Percentiles rank a stretch among this genome's conserved stretches.
Evolutionary conservation across 2,113 vertebrate species (phyloP).

Genomic region (Lophura nycthemera): DNA sequence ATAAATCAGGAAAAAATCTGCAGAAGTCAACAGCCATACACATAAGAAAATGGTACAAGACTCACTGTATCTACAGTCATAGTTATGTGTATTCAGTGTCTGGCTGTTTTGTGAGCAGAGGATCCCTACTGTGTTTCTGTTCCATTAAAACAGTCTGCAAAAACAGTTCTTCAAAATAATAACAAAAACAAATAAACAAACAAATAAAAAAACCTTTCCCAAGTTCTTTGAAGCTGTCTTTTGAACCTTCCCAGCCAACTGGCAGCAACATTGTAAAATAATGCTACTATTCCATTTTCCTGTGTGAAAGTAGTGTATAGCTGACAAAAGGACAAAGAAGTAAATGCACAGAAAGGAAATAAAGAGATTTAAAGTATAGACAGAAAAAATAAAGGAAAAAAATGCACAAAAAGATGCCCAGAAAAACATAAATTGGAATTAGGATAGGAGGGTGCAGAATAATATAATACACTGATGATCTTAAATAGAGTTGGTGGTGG

Average conservation of each 20-base stretch:
- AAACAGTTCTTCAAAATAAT: not conserved
- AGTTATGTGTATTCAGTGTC: not conserved
- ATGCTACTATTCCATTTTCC: not conserved
- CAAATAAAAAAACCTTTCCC: rapidly evolving
- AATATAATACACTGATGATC: not conserved
- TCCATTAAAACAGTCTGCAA: not conserved
- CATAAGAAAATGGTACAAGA: not conserved
- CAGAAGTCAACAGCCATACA: not conserved
- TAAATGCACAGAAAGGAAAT: not conserved
- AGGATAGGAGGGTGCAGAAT: not conserved
- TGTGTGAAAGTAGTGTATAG: not conserved
- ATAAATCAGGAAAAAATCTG: conserved; percentile 18
- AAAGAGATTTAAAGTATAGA: not conserved
- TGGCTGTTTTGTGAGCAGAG: not conserved
- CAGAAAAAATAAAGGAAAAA: not conserved
- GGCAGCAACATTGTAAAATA: not conserved
- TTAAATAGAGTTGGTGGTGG: not conserved
- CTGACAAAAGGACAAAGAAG: not conserved
- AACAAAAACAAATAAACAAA: not conserved
- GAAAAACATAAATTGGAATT: not conserved
- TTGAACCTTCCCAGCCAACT: not conserved
- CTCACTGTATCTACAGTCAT: not conserved
- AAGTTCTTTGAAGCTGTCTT: conserved; percentile 22
- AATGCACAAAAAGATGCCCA: not conserved
- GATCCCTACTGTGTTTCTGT: not conserved